Base-by-base conservation (phyloP, 2,113 vertebrate species). In the Datnioides undecimradiatus region DNA sequence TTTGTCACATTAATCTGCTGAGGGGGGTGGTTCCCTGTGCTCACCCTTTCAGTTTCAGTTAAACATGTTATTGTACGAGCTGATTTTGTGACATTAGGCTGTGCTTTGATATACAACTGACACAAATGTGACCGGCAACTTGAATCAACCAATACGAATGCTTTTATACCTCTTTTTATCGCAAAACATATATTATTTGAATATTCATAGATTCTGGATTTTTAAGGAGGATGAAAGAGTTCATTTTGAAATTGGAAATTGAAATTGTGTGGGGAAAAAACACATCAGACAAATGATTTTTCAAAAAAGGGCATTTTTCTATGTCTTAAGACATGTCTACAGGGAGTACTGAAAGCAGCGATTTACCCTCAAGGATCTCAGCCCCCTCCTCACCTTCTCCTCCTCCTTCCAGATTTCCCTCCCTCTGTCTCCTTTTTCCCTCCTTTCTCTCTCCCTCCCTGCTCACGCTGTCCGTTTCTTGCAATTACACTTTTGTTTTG, bases 341-440 rank as follows among this genome's bases (percentile, higher is more conserved):
- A 31, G 23, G 7, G 19, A 79, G 54, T 1, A 21, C 46, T 62
- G 27, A 84, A 75, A 65, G 41, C 64, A 63, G 54, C 67, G 31
- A 68, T 72, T 52, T 62, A 31, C 67, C 48, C 67, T 1, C n/a
- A 0, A 49, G 36, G 70, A 58, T 33, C 43, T 38, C 12, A 49
- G 33, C 31, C 34, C 66, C 55, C 41, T 75, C 60, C 34, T 72
- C 43, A 48, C 48, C 59, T 51, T 73, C 19, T 76, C 31, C 76
- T 79, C 55, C 60, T 64, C 38, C 46, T 40, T 71, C 45, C 45
- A 62, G 43, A 23, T 83, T 88, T 76, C 85, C 79, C 84, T 80
- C 79, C 66, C 65, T 87, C 72, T 16, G 31, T 46, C 84, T 84
- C 82, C 17, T 23, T 55, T 81, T 87, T 76, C 83, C 58, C 70